A percentile compares a stretch with the other conserved stretches of the same genome.
These are phyloP conservation scores for Cephus pygmeus DNA, from an alignment of 2,888 invertebrate species.

Conservation along the genomic window DNA sequence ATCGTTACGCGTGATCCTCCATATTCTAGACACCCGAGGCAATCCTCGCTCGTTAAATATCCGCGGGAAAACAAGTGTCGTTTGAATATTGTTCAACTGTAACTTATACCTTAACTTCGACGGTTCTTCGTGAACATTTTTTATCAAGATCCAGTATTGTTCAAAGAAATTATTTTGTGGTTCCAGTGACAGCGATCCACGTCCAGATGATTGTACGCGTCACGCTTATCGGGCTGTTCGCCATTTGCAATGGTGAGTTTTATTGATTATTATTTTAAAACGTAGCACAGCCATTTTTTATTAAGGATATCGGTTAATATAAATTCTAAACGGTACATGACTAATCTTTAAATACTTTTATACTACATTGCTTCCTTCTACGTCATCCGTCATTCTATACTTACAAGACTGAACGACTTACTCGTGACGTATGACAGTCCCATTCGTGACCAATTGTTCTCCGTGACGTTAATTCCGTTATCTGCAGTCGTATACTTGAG, in stretches of 20 bases:
- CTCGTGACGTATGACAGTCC: neutral
- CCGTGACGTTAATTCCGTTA: neutral
- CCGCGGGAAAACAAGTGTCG: neutral
- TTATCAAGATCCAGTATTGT: neutral
- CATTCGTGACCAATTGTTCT: neutral
- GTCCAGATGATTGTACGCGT: slow-evolving; percentile 44
- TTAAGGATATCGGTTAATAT: neutral
- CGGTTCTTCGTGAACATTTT: neutral
- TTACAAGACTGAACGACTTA: neutral
- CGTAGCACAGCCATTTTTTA: neutral
- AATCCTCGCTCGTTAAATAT: neutral
- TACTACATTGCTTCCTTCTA: neutral
- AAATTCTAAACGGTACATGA: neutral
- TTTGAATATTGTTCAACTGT: neutral
- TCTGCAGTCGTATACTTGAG: neutral
- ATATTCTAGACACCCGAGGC: neutral
- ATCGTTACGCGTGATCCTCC: neutral
- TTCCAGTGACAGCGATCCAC: slow-evolving; percentile 18
- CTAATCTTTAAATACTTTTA: neutral
- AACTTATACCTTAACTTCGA: neutral
- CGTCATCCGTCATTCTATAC: neutral
- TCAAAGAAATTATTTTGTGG: neutral
- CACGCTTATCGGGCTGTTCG: slow-evolving; percentile 36
- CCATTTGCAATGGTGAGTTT: slow-evolving; percentile 41
- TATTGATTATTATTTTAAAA: neutral